phyloP scores from a whole-genome alignment of 2,888 invertebrate genomes.

The Nomada lathburiana region DNA sequence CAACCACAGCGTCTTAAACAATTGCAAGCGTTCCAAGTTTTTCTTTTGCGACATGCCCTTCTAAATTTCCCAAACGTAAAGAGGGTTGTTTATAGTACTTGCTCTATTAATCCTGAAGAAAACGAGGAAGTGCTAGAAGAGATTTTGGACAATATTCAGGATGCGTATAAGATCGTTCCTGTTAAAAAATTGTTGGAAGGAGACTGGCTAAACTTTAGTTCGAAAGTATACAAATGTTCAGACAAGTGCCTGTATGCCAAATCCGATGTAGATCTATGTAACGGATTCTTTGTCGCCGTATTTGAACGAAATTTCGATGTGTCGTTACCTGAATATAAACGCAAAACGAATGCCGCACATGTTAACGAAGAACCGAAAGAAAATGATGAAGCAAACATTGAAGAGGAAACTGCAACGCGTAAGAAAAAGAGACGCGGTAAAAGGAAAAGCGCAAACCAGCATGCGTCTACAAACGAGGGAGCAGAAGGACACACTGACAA shows the following conservation, averaged over 20 bases:
- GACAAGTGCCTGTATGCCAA: slow-evolving; percentile 92
- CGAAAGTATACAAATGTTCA: slow-evolving; percentile 88
- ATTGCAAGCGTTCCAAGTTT: slow-evolving; percentile 92
- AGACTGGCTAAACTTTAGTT: slow-evolving; percentile 90
- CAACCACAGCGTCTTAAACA: slow-evolving; percentile 87
- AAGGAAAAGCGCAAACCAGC: slow-evolving; percentile 5
- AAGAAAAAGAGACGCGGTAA: slow-evolving; percentile 32
- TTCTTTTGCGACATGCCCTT: slow-evolving; percentile 94
- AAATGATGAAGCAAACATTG: background rate
- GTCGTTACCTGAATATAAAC: slow-evolving; percentile 69
- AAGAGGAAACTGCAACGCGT: background rate
- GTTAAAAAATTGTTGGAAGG: slow-evolving; percentile 87
- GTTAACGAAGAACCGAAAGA: background rate
- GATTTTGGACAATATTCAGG: slow-evolving; percentile 84
- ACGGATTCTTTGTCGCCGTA: slow-evolving; percentile 98
- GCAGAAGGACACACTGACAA: background rate
- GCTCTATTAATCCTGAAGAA: slow-evolving; percentile 95
- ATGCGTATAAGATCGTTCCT: slow-evolving; percentile 87
- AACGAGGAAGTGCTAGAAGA: slow-evolving; percentile 96
- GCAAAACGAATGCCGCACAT: slow-evolving; percentile 1
- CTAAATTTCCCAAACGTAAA: slow-evolving; percentile 92
- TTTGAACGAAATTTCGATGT: slow-evolving; percentile 87
- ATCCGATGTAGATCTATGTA: slow-evolving; percentile 92
- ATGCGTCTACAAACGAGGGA: background rate
- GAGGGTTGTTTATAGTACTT: slow-evolving; percentile 97